Conservation (phyloP, 1,140 invertebrate species). For the Trichogramma pretiosum region DNA sequence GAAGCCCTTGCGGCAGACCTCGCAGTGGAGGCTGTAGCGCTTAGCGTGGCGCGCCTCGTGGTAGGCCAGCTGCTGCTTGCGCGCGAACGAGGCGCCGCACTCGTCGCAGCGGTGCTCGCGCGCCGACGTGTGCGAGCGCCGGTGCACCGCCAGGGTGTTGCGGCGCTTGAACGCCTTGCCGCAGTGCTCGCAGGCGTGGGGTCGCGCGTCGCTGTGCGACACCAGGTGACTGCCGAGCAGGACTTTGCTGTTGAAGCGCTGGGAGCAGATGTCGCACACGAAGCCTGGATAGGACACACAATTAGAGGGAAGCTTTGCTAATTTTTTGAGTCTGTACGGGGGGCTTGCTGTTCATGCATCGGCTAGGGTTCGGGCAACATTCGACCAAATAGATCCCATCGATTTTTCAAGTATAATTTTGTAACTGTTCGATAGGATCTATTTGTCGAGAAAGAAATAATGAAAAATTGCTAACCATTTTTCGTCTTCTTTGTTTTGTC, state of each 20-base stretch:
- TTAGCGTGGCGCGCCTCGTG: conserved; percentile 41
- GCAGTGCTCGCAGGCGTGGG: conserved; percentile 45
- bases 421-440: too few relatives aligned
- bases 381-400: too few relatives aligned
- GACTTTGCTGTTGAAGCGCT: not conserved
- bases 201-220: conserved; percentile 42
- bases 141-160: conserved; percentile 39
- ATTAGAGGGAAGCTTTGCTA: too few relatives aligned
- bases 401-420: too few relatives aligned
- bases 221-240: conserved; percentile 43
- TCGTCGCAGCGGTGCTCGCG: conserved; percentile 37
- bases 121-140: conserved; percentile 33
- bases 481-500: conserved; percentile 1
- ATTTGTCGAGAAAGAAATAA: too few relatives aligned
- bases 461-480: too few relatives aligned
- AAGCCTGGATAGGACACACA: too few relatives aligned
- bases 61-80: conserved; percentile 35
- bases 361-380: too few relatives aligned
- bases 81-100: conserved; percentile 37
- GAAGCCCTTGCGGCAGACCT: conserved; percentile 43
- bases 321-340: too few relatives aligned
- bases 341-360: not conserved
- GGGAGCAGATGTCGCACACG: not conserved
- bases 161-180: conserved; percentile 42
- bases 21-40: conserved; percentile 35